phyloP scores from a whole-genome alignment of 2,888 invertebrate species.

The Melanophora roralis region DNA sequence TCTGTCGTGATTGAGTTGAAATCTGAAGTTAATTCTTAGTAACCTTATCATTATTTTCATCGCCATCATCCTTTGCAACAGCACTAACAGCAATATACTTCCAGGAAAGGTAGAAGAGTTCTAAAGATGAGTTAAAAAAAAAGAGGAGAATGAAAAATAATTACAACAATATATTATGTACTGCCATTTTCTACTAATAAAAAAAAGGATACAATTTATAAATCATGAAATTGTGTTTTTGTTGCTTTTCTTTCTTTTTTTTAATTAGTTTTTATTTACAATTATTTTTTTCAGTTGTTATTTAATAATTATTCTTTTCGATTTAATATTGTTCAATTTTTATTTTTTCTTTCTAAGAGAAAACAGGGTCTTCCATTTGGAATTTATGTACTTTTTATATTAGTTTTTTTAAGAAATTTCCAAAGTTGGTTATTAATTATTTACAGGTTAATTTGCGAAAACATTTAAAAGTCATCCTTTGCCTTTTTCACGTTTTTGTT shows the following conservation, averaged over 20 bases:
- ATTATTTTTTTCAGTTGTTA: background rate
- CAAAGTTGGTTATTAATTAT: no score
- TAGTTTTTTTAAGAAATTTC: no score
- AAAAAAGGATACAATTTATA: background rate
- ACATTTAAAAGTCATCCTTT: no score
- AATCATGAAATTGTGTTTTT: background rate
- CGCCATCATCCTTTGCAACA: background rate
- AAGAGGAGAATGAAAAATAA: constrained; percentile 1
- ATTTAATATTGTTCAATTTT: background rate
- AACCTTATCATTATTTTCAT: constrained; percentile 8
- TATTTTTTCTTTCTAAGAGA: background rate
- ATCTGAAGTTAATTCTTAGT: background rate
- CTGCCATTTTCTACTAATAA: background rate
- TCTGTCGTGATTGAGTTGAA: constrained; percentile 72
- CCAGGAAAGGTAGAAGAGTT: constrained; percentile 20
- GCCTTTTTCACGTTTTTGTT: no score
- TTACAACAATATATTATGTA: constrained; percentile 14
- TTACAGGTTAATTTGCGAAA: no score
- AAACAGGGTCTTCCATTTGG: no score
- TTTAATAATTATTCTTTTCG: background rate
- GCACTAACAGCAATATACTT: background rate
- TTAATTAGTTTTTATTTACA: background rate
- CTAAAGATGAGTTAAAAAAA: constrained; percentile 24
- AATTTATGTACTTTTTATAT: no score
- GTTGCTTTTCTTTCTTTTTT: constrained; percentile 6